These are phyloP conservation scores for Toxotes lorentzi DNA, from an alignment of 2,797 vertebrate genomes.

Conservation along the genomic window DNA sequence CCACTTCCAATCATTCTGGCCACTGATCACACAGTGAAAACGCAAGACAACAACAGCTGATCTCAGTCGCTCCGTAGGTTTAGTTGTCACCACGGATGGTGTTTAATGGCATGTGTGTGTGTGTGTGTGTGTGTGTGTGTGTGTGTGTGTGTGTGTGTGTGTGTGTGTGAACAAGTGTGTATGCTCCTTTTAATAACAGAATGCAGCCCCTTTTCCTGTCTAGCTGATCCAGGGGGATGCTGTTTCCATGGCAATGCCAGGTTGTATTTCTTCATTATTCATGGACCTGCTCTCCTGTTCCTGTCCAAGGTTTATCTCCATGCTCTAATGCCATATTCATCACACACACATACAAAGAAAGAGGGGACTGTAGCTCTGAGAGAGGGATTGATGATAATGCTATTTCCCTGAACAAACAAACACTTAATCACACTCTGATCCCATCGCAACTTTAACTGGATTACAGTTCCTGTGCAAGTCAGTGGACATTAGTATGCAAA, in stretches of 20 bases:
- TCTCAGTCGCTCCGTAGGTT: conserved; percentile 31
- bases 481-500: conserved; percentile 42
- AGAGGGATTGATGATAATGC: conserved; percentile 70
- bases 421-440: conserved; percentile 78
- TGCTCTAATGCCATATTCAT: conserved; percentile 74
- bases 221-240: conserved; percentile 65
- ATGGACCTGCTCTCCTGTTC: conserved; percentile 68
- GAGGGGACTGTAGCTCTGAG: conserved; percentile 50
- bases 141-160: not conserved
- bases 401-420: conserved; percentile 75
- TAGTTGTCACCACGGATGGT: conserved; percentile 32
- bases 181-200: conserved; percentile 69
- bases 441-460: conserved; percentile 72
- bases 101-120: not conserved
- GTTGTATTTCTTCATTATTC: conserved; percentile 83
- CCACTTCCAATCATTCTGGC: conserved; percentile 40
- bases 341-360: conserved; percentile 45
- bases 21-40: conserved; percentile 53
- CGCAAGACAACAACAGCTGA: conserved; percentile 52
- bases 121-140: not conserved
- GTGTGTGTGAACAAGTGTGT: not conserved
- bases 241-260: conserved; percentile 83
- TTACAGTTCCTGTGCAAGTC: conserved; percentile 69
- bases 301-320: conserved; percentile 80
- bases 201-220: conserved; percentile 56